phyloP scores from a whole-genome alignment of 2,113 vertebrate genomes.

The Emberiza fucata region DNA sequence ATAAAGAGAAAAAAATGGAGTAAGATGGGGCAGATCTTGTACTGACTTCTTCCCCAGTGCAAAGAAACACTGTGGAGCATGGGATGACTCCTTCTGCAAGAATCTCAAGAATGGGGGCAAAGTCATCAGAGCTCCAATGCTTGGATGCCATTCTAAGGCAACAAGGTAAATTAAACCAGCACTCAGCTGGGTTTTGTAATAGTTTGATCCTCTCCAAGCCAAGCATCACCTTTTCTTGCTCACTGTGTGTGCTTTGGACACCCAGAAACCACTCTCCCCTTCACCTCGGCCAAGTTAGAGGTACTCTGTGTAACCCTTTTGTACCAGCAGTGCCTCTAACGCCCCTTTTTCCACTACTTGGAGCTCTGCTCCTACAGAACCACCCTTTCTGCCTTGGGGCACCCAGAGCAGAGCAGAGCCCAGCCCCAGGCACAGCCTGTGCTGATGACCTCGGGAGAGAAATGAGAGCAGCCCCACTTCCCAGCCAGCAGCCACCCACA shows the following conservation, averaged over 20 bases:
- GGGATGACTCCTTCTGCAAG: background rate
- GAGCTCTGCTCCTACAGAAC: background rate
- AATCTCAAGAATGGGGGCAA: conserved; percentile 25
- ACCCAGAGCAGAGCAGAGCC: background rate
- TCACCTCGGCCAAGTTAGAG: background rate
- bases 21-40: background rate
- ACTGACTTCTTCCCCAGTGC: background rate
- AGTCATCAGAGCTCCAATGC: background rate
- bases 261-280: background rate
- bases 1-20: background rate
- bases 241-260: background rate
- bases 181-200: background rate
- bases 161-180: background rate
- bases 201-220: background rate
- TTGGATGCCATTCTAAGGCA: background rate
- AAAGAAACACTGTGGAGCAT: background rate
- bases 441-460: background rate
- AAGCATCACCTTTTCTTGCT: background rate
- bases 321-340: background rate
- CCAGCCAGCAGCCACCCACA: background rate
- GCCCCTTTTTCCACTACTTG: fast-evolving
- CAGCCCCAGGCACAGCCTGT: background rate
- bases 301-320: background rate
- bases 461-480: background rate
- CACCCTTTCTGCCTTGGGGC: background rate